A percentile compares a stretch with the other conserved stretches of the same genome.
Evolutionary conservation across 2,113 vertebrate species (phyloP).

Genomic region (Machaerirhynchus nigripectus): DNA sequence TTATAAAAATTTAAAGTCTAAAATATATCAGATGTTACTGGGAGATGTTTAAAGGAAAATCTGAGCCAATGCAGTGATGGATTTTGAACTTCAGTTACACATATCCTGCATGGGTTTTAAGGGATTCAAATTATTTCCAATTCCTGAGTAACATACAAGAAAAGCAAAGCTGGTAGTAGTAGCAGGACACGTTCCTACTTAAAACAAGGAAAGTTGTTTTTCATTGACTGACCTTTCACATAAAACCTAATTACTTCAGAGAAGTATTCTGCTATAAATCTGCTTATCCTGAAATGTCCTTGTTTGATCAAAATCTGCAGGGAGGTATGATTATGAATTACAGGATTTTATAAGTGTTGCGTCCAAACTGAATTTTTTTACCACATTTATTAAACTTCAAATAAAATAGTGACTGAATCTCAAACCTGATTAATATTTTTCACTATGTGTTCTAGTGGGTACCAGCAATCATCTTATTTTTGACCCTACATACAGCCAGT

Average conservation of each 20-base stretch:
- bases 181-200: neutral
- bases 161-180: neutral
- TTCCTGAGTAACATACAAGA: neutral
- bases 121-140: neutral
- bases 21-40: neutral
- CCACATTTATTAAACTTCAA: neutral
- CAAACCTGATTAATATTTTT: neutral
- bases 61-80: neutral
- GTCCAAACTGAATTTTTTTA: neutral
- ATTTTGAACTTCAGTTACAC: neutral
- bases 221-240: neutral
- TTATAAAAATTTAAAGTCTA: neutral
- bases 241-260: neutral
- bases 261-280: neutral
- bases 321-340: neutral
- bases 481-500: conserved; percentile 31
- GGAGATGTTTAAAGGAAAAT: neutral
- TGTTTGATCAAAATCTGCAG: neutral
- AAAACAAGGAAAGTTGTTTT: neutral
- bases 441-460: neutral
- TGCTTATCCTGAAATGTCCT: neutral
- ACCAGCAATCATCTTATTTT: conserved; percentile 29
- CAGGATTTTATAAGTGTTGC: neutral
- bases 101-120: neutral
- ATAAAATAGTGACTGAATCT: neutral